These are phyloP conservation scores for Parotocinclus haroldoi DNA, from an alignment of 2,797 vertebrate genomes.

Conservation along the genomic window DNA sequence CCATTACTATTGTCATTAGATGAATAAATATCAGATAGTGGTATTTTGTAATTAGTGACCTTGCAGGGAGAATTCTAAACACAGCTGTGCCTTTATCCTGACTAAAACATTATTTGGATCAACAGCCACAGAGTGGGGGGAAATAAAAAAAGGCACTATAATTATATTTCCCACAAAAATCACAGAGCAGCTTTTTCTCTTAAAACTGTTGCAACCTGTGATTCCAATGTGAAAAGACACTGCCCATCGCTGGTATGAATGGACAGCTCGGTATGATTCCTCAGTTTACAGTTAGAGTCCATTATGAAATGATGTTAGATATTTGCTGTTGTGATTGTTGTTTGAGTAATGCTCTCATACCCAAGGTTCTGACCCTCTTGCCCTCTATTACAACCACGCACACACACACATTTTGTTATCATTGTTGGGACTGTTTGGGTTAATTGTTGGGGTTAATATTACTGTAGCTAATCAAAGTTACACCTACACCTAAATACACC, in stretches of 20 bases:
- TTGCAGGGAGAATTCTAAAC: constrained; percentile 69
- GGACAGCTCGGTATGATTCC: constrained; percentile 77
- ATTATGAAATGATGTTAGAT: constrained; percentile 43
- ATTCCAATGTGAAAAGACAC: constrained; percentile 94
- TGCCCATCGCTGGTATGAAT: constrained; percentile 86
- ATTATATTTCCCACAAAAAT: constrained; percentile 89
- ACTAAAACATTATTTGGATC: constrained; percentile 78
- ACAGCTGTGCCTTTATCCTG: constrained; percentile 83
- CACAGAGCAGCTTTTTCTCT: constrained; percentile 75
- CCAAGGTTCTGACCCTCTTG: constrained; percentile 36
- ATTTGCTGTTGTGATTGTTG: constrained; percentile 33
- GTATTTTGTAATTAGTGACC: constrained; percentile 72
- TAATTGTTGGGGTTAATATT: no score
- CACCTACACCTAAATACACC: no score
- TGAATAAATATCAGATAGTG: constrained; percentile 54
- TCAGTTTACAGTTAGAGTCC: constrained; percentile 41
- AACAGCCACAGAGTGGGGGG: constrained; percentile 73
- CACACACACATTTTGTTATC: no score
- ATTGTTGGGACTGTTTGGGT: no score
- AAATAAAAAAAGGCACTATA: constrained; percentile 75
- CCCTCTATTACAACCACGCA: constrained; percentile 8
- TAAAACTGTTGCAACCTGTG: constrained; percentile 84
- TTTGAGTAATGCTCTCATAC: constrained; percentile 32
- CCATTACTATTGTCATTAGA: constrained; percentile 52
- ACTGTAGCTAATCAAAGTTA: no score